Evolutionary conservation across 2,888 invertebrate species (phyloP).

Genomic region (Pogonocherus hispidulus): DNA sequence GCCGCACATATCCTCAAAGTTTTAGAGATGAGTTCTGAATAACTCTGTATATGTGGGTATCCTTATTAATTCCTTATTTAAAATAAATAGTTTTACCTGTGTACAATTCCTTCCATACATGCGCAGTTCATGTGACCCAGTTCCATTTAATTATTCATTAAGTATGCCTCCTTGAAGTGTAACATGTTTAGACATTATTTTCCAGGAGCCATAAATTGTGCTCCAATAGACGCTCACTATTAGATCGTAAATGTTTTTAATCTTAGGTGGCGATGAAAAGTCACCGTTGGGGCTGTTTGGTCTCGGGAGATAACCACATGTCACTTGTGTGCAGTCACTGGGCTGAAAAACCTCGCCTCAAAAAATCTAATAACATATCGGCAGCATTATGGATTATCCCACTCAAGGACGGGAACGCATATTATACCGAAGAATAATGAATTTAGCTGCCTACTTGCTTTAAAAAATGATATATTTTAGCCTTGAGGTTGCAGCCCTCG

Average conservation of each 20-base stretch:
- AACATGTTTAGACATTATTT: slow-evolving; percentile 1
- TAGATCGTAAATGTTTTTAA: slow-evolving; percentile 39
- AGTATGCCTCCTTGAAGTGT: neutral
- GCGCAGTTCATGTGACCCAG: neutral
- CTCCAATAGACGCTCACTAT: slow-evolving; percentile 11
- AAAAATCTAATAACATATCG: slow-evolving; percentile 50
- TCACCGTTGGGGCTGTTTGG: slow-evolving; percentile 48
- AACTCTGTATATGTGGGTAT: too few relatives aligned
- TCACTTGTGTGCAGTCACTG: slow-evolving; percentile 57
- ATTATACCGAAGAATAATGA: slow-evolving; percentile 36
- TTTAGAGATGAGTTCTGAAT: too few relatives aligned
- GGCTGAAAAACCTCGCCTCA: slow-evolving; percentile 57
- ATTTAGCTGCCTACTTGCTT: slow-evolving; percentile 37
- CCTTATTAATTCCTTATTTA: too few relatives aligned
- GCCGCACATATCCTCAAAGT: too few relatives aligned
- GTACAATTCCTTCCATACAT: neutral
- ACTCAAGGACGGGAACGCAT: slow-evolving; percentile 38
- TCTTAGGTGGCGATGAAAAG: slow-evolving; percentile 34
- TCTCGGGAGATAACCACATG: slow-evolving; percentile 57
- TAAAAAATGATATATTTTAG: slow-evolving; percentile 5
- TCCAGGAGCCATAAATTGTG: slow-evolving; percentile 21
- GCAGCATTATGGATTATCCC: slow-evolving; percentile 45
- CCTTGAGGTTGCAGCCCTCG: neutral
- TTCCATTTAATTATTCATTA: slow-evolving; percentile 5
- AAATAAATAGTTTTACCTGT: too few relatives aligned